These are phyloP conservation scores for Drosophila anomalata DNA, from an alignment of 2,888 invertebrate genomes.

Conservation along the genomic window DNA sequence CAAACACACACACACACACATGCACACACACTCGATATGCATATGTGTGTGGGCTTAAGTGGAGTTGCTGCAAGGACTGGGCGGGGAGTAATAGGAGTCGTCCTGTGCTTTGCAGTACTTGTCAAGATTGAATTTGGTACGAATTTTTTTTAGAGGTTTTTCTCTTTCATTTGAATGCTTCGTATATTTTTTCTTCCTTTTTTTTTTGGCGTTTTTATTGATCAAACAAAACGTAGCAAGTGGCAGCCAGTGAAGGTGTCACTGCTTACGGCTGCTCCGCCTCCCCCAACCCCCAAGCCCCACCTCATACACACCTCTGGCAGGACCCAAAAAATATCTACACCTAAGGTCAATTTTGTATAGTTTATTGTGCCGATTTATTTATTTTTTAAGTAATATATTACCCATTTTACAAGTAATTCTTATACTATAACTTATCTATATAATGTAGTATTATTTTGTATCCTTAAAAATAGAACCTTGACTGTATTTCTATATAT, in stretches of 20 bases:
- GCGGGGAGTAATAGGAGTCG: constrained; percentile 25
- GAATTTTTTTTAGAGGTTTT: constrained; percentile 41
- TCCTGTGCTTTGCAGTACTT: constrained; percentile 76
- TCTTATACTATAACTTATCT: background rate
- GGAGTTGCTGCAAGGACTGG: constrained; percentile 62
- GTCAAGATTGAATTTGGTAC: constrained; percentile 78
- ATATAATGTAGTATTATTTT: background rate
- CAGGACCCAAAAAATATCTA: constrained; percentile 18
- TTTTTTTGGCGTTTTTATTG: constrained; percentile 80
- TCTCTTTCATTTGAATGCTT: constrained; percentile 17
- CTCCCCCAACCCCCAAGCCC: background rate
- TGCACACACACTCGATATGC: constrained; percentile 53
- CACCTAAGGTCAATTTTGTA: background rate
- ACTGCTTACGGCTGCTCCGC: constrained; percentile 50
- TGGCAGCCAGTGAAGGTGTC: constrained; percentile 76
- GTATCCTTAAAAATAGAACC: background rate
- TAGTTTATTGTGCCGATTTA: background rate
- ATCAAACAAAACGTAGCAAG: constrained; percentile 81
- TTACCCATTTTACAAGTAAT: background rate
- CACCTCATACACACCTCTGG: constrained; percentile 34
- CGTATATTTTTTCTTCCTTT: constrained; percentile 25
- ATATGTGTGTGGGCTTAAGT: constrained; percentile 62
- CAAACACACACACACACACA: constrained; percentile 61
- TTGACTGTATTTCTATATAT: constrained; percentile 8
- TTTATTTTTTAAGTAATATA: background rate